These are phyloP conservation scores for Pogona vitticeps DNA, from an alignment of 2,113 vertebrate species.

Conservation along the genomic window DNA sequence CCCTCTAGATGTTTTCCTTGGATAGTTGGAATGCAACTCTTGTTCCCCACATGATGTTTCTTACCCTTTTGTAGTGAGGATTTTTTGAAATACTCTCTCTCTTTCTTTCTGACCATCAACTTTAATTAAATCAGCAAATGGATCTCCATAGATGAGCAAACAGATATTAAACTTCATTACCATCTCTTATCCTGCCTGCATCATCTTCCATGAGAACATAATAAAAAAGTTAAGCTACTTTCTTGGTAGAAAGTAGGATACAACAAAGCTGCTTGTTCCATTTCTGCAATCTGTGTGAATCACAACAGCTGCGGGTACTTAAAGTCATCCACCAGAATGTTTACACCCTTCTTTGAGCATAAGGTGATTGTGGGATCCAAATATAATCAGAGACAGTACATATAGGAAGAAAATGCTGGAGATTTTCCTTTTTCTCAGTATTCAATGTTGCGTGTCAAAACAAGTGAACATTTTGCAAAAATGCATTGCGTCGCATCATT, in stretches of 20 bases:
- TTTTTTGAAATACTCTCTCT: conserved; percentile 6
- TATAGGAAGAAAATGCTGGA: neutral
- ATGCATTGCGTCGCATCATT: neutral
- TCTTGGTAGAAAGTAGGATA: conserved; percentile 48
- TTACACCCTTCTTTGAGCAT: conserved; percentile 3
- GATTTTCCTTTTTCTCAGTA: conserved; percentile 29
- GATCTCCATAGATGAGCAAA: neutral
- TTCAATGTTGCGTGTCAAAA: conserved; percentile 17
- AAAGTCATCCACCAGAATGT: conserved; percentile 48
- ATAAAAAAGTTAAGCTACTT: conserved; percentile 42
- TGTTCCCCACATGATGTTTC: too few relatives aligned
- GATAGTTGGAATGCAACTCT: too few relatives aligned
- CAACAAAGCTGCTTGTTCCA: conserved; percentile 55
- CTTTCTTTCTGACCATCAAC: conserved; percentile 1
- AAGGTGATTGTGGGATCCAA: conserved; percentile 31
- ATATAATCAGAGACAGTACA: conserved; percentile 35
- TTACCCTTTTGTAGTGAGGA: neutral
- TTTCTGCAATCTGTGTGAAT: conserved; percentile 37
- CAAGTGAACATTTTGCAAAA: neutral
- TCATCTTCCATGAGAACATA: conserved; percentile 16
- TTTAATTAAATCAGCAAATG: conserved; percentile 20
- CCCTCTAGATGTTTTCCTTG: too few relatives aligned
- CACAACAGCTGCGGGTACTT: conserved; percentile 68
- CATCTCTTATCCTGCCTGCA: conserved; percentile 31
- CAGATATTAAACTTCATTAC: conserved; percentile 13